A percentile compares a stretch with the other conserved stretches of the same genome.
phyloP scores from a whole-genome alignment of 2,888 invertebrate genomes.

The Willowsia nigromaculata region DNA sequence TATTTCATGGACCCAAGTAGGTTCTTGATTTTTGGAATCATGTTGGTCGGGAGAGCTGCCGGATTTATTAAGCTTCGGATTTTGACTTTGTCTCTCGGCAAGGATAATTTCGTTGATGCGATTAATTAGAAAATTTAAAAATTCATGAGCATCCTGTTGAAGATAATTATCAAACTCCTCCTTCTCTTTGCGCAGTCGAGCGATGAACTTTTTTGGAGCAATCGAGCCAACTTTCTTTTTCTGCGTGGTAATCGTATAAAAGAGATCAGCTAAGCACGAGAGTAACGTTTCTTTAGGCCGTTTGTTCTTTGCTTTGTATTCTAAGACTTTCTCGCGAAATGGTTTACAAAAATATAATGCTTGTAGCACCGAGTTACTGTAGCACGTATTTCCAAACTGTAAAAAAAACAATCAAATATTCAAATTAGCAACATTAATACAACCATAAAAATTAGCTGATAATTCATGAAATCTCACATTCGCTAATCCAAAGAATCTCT shows the following conservation, averaged over 20 bases:
- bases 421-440: neutral
- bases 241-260: constrained; percentile 99
- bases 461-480: constrained; percentile 88
- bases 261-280: constrained; percentile 98
- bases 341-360: constrained; percentile 99
- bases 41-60: constrained; percentile 52
- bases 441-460: neutral
- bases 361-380: constrained; percentile 99
- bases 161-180: constrained; percentile 99
- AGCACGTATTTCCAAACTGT: constrained; percentile 99
- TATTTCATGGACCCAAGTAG: constrained; percentile 99
- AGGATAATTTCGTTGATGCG: constrained; percentile 98
- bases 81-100: constrained; percentile 86
- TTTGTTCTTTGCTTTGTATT: constrained; percentile 98
- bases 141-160: constrained; percentile 99
- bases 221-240: constrained; percentile 99
- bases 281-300: constrained; percentile 97
- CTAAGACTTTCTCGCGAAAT: constrained; percentile 98
- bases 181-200: constrained; percentile 98
- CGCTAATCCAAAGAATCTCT: constrained; percentile 99
- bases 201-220: constrained; percentile 99
- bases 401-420: neutral
- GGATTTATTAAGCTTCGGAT: constrained; percentile 67
- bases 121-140: constrained; percentile 99
- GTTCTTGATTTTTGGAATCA: constrained; percentile 84